These are phyloP conservation scores for Enoplolaimus lenunculus DNA, from an alignment of 2,888 invertebrate genomes.

Conservation along the genomic window DNA sequence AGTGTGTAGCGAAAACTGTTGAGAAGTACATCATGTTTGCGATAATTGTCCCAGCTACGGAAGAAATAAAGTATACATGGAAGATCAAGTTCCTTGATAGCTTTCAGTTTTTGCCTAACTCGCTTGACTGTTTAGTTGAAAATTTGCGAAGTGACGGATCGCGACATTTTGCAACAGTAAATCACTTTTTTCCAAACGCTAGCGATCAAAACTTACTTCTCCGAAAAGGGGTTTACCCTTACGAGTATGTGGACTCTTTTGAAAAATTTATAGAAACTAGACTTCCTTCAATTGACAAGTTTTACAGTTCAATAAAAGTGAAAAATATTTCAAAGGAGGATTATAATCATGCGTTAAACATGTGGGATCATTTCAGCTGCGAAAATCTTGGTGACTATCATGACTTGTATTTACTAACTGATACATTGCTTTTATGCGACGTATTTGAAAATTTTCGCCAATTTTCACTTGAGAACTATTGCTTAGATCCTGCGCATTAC, in stretches of 20 bases:
- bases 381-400: slow-evolving; percentile 29
- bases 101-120: too few relatives aligned
- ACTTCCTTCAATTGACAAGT: slow-evolving; percentile 26
- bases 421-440: slow-evolving; percentile 40
- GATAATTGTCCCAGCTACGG: too few relatives aligned
- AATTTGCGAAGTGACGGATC: too few relatives aligned
- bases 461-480: slow-evolving; percentile 28
- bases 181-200: too few relatives aligned
- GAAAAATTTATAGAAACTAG: slow-evolving; percentile 29
- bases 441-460: slow-evolving; percentile 33
- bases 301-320: slow-evolving; percentile 27
- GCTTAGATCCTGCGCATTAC: slow-evolving; percentile 33
- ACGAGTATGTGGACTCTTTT: slow-evolving; percentile 30
- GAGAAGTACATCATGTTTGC: too few relatives aligned
- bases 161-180: too few relatives aligned
- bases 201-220: too few relatives aligned
- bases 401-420: slow-evolving; percentile 29
- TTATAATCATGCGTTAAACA: slow-evolving; percentile 28
- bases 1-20: too few relatives aligned
- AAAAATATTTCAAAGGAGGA: slow-evolving; percentile 23
- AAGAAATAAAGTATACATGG: too few relatives aligned
- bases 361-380: slow-evolving; percentile 29
- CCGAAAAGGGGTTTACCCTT: too few relatives aligned
- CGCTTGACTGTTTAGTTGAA: too few relatives aligned
- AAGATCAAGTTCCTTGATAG: too few relatives aligned